Evolutionary conservation across 2,113 vertebrate genomes (phyloP).

Genomic region (Nothocercus nigrocapillus): DNA sequence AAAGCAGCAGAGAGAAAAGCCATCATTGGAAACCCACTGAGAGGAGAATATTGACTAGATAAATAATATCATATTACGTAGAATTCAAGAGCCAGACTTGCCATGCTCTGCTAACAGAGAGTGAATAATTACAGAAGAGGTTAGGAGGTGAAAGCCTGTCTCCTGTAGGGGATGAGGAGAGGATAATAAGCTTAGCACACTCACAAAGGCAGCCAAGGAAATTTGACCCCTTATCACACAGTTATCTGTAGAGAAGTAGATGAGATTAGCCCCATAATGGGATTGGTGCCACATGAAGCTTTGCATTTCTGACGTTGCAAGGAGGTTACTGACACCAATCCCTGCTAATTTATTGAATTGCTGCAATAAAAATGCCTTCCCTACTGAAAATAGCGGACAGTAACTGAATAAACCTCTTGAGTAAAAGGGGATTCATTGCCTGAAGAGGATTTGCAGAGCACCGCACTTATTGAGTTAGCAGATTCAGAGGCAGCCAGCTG

Average conservation of each 20-base stretch:
- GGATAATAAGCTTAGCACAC: slow-evolving; percentile 12
- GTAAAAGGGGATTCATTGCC: slow-evolving; percentile 36
- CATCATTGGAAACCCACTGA: background rate
- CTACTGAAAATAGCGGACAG: slow-evolving; percentile 3
- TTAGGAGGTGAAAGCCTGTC: slow-evolving; percentile 11
- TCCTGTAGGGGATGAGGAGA: background rate
- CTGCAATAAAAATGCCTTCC: background rate
- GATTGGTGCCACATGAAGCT: slow-evolving; percentile 1
- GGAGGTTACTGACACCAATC: slow-evolving; percentile 17
- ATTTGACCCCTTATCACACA: background rate
- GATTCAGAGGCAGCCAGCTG: background rate
- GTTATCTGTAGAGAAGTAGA: background rate
- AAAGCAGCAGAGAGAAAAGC: background rate
- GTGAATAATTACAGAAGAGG: background rate
- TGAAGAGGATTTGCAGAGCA: slow-evolving; percentile 20
- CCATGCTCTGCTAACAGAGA: background rate
- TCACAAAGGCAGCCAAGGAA: background rate
- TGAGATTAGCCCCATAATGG: background rate
- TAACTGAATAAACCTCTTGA: slow-evolving; percentile 22
- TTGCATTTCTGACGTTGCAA: background rate
- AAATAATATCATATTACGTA: slow-evolving; percentile 28
- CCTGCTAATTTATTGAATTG: slow-evolving; percentile 23
- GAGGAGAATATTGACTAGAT: background rate
- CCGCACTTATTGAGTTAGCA: background rate
- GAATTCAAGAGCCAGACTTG: background rate